Evolutionary conservation across 1,140 invertebrate species (phyloP), one percentile per base, ranked within the genome.

Genomic region (Trachymyrmex septentrionalis): DNA sequence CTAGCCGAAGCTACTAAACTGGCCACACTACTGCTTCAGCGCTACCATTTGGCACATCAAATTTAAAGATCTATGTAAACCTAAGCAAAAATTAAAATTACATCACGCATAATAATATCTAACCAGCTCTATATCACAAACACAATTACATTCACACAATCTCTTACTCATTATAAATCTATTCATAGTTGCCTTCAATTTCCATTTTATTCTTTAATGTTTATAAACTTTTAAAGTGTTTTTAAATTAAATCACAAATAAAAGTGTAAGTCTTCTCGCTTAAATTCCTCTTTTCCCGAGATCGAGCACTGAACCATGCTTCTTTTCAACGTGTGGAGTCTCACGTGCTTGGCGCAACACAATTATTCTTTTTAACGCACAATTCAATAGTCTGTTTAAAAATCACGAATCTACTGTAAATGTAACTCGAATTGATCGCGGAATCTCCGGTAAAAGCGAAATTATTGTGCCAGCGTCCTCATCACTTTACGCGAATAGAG

Each of bases 1-100:
- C 86, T 87, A 80, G 59, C 87, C 81, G 78, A 92, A 87, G 78
- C 87, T 87, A 89, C 78, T 27, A 85, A 67, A 86, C 57, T 73
- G 69, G 24, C 71, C 55, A 84, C 55, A 84, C 80, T 75, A 84
- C 80, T 63, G 67, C 80, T 61, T 61, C 80, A 84, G 53, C 77
- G 21, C 76, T 69, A 84, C 57, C 66, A 85, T 85, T 66, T 53
- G 21, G n/a, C 55, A 82, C 21, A 82, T 4, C 61, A 80, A 86
- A 55, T 64, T 30, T 7, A 53, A 34, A 10, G 16, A 55, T 66
- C 57, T 64, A 77, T 57, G 24, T 14, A 50, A 59, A 75, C 27
- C 21, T 71, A 81, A 71, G 34, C 64, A 72, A 34, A 30, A 21
- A 30, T 30, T 4, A 72, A 16, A 53, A 72, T 67, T 80, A 80